Evolutionary conservation across 2,888 invertebrate species (phyloP).

Genomic region (Melanostoma mellinum): DNA sequence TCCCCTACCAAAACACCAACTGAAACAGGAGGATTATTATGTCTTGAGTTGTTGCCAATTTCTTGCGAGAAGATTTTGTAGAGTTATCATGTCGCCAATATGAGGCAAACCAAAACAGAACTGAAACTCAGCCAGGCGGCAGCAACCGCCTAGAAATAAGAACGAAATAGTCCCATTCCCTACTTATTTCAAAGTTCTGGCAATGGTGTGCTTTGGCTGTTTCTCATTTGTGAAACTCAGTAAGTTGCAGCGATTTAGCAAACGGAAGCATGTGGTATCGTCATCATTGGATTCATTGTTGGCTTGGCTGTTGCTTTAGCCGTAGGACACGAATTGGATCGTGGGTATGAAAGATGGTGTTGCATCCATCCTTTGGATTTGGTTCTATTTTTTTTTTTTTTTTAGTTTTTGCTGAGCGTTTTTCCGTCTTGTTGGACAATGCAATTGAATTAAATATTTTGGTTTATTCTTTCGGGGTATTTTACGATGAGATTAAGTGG

Average conservation of each 20-base stretch:
- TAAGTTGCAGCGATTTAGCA: slow-evolving; percentile 70
- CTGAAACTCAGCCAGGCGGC: slow-evolving; percentile 42
- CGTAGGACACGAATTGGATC: slow-evolving; percentile 35
- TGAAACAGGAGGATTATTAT: slow-evolving; percentile 75
- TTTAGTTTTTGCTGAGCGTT: slow-evolving; percentile 61
- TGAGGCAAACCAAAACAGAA: slow-evolving; percentile 70
- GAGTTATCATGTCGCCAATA: slow-evolving; percentile 72
- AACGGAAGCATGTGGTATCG: slow-evolving; percentile 67
- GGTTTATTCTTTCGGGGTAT: slow-evolving; percentile 57
- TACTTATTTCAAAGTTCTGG: slow-evolving; percentile 21
- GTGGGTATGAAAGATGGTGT: slow-evolving; percentile 1
- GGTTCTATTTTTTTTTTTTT: background rate
- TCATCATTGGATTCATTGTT: slow-evolving; percentile 63
- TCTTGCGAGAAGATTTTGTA: slow-evolving; percentile 59
- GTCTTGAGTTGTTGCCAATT: slow-evolving; percentile 75
- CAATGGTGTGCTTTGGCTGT: slow-evolving; percentile 42
- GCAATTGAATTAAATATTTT: slow-evolving; percentile 71
- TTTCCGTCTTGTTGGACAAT: slow-evolving; percentile 71
- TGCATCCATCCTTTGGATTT: slow-evolving; percentile 19
- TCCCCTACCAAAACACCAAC: slow-evolving; percentile 35
- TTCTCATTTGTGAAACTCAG: slow-evolving; percentile 62
- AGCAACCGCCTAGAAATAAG: slow-evolving; percentile 25
- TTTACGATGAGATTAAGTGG: slow-evolving; percentile 65
- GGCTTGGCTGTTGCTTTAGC: slow-evolving; percentile 67
- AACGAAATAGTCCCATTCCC: background rate